Percentiles rank a stretch among this genome's conserved stretches.
Conservation (phyloP, 2,797 vertebrate genomes). For the Zalophus californianus region DNA sequence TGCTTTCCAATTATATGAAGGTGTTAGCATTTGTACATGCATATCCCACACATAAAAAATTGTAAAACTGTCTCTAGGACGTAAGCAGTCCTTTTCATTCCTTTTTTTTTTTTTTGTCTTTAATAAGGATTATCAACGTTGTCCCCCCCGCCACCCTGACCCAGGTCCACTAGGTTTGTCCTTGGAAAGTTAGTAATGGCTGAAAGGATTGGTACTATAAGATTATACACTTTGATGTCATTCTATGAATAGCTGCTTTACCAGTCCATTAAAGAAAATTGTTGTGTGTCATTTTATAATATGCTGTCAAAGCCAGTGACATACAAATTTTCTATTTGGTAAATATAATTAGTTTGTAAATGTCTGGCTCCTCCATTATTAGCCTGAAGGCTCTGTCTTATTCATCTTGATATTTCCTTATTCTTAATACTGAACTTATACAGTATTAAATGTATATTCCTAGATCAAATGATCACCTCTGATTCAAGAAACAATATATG, state of each 20-base stretch:
- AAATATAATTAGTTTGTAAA: slow-evolving; percentile 53
- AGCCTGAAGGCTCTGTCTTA: not conserved
- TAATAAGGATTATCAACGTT: not conserved
- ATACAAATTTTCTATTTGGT: not conserved
- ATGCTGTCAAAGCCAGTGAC: slow-evolving; percentile 20
- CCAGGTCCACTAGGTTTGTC: not conserved
- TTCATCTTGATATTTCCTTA: slow-evolving; percentile 8
- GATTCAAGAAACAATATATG: not conserved
- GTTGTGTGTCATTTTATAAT: not conserved
- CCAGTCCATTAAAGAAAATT: slow-evolving; percentile 8
- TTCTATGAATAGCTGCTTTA: not conserved
- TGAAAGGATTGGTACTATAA: not conserved
- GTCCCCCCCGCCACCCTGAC: not conserved
- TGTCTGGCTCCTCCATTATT: not conserved
- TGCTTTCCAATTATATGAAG: not conserved
- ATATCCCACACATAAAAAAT: not conserved
- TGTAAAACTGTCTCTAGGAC: not conserved
- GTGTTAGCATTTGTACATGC: not conserved
- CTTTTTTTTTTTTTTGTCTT: not conserved
- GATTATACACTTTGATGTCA: not conserved
- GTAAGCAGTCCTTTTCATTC: not conserved
- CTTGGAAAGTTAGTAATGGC: slow-evolving; percentile 4
- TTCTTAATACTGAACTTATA: not conserved
- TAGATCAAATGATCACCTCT: not conserved
- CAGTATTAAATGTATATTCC: not conserved